Percentiles rank a stretch among this genome's conserved stretches.
Conservation (phyloP, 2,797 vertebrate genomes). For the Pseudochaenichthys georgianus region DNA sequence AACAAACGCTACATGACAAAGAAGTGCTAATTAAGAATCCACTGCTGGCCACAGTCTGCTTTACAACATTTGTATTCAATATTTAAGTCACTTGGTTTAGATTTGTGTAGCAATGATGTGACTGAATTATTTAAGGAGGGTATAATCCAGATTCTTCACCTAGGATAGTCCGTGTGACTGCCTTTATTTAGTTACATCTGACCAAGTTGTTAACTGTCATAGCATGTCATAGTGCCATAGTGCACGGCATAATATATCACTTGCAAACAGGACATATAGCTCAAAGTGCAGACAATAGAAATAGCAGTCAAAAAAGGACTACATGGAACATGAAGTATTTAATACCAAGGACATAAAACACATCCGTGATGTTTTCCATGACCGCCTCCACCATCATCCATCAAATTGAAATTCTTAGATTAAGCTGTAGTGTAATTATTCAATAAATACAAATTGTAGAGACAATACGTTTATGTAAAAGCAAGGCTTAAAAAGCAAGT, state of each 20-base stretch:
- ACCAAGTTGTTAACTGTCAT: conserved; percentile 30
- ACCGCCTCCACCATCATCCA: too few species aligned
- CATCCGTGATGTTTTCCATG: too few species aligned
- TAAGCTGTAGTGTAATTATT: background rate
- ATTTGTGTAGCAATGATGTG: conserved; percentile 35
- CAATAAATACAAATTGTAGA: background rate
- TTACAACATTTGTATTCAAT: conserved; percentile 54
- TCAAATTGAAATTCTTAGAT: background rate
- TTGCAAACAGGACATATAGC: background rate
- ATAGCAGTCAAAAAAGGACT: background rate
- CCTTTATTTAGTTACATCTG: conserved; percentile 27
- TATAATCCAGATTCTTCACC: conserved; percentile 38
- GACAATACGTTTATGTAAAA: background rate
- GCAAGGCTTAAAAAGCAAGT: background rate
- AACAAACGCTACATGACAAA: conserved; percentile 59
- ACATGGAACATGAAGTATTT: background rate
- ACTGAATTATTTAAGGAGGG: conserved; percentile 54
- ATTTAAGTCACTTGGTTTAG: conserved; percentile 33
- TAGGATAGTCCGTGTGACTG: conserved; percentile 7
- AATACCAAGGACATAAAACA: background rate
- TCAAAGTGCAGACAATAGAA: background rate
- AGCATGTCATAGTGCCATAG: conserved; percentile 1
- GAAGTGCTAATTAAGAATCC: conserved; percentile 60
- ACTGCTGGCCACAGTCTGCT: conserved; percentile 44
- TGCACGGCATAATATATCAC: background rate